Conservation (phyloP, 2,113 vertebrate species). For the Ellobius talpinus region DNA sequence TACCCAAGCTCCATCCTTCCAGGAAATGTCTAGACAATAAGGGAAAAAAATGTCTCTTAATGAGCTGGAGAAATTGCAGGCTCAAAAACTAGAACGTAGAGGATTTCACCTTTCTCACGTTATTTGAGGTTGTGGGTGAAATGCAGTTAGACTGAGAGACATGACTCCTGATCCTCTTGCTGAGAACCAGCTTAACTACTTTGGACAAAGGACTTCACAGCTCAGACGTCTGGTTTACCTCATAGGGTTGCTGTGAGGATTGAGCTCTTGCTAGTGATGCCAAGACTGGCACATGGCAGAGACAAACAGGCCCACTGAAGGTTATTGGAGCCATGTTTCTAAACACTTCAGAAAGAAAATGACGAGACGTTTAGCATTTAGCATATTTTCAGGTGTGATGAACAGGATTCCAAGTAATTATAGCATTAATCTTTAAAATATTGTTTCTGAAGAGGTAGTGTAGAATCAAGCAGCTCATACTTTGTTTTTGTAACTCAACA, state of each 20-base stretch:
- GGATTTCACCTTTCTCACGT: neutral
- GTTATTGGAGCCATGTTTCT: neutral
- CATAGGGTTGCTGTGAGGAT: neutral
- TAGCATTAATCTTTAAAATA: neutral
- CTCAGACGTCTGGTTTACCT: neutral
- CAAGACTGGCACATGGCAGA: neutral
- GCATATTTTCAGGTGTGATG: neutral
- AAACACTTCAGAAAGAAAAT: neutral
- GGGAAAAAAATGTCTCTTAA: neutral
- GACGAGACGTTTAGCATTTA: neutral
- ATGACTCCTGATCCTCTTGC: neutral
- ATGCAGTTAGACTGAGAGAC: neutral
- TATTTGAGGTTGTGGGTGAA: neutral
- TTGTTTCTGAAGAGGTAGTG: neutral
- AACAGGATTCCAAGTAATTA: neutral
- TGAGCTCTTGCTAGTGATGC: neutral
- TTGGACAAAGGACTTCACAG: neutral
- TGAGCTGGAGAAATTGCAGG: neutral
- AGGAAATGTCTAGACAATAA: neutral
- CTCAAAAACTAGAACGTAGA: neutral
- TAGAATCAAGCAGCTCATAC: neutral
- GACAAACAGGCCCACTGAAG: neutral
- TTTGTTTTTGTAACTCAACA: neutral
- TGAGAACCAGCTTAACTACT: neutral
- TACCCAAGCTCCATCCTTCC: neutral